Evolutionary conservation across 2,797 vertebrate species (phyloP).

Genomic region (Manis pentadactyla): DNA sequence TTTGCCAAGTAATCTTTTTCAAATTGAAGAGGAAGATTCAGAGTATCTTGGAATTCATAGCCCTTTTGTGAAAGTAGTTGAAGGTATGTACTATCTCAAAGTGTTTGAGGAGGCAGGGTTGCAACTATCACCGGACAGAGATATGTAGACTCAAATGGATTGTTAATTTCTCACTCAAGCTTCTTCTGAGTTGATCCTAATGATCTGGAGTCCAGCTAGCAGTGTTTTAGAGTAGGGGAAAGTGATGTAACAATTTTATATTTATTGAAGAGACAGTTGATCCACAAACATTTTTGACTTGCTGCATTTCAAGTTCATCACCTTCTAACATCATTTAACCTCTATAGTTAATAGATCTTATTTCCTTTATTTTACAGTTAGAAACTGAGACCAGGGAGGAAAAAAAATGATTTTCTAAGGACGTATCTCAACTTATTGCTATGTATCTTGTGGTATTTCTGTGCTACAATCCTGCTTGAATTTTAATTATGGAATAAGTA

Average conservation of each 20-base stretch:
- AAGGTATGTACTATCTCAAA: neutral
- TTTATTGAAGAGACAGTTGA: neutral
- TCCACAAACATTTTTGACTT: neutral
- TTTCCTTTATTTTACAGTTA: conserved; percentile 41
- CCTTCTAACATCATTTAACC: conserved; percentile 36
- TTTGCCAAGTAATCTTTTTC: conserved; percentile 23
- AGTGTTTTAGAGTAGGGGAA: neutral
- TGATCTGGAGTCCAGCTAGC: neutral
- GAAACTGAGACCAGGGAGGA: neutral
- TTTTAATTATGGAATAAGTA: conserved; percentile 57
- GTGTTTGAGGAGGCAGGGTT: neutral
- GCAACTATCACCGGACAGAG: neutral
- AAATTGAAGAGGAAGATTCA: neutral
- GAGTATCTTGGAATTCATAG: neutral
- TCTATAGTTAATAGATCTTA: neutral
- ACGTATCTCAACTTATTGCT: neutral
- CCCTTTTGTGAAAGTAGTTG: neutral
- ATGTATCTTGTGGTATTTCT: conserved; percentile 31
- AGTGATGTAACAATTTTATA: neutral
- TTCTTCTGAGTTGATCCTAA: conserved; percentile 10
- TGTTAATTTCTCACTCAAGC: neutral
- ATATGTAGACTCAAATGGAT: neutral
- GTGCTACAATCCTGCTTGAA: neutral
- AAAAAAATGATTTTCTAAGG: neutral
- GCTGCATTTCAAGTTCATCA: conserved; percentile 31